Evolutionary conservation across 2,888 invertebrate species (phyloP), one percentile per base, ranked within the genome.

Genomic region (Parasteatoda lunata): DNA sequence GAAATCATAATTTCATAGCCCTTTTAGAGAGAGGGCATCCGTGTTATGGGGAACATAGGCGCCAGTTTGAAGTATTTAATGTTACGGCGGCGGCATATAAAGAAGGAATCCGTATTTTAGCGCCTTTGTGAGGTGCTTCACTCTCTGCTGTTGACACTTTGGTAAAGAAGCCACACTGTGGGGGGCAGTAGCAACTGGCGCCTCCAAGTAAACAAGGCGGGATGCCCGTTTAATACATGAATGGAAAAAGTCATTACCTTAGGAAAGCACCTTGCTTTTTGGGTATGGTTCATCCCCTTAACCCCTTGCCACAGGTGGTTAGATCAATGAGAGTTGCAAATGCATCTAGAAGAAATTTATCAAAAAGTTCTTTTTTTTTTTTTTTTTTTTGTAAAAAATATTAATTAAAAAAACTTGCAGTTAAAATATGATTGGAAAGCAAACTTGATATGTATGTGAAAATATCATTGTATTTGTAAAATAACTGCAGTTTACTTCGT

Each of bases 21-120:
- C 30, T 30, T 30, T 30, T 30, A 30, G 5, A 8, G 13, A 54
- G 54, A 3, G 13, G 4, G 54, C 11, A 9, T 3, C 54, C 11
- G 54, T n/a, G 59, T 59, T 9, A 1, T 59, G 59, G n/a, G 9
- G 9, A 59, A 13, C 7, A 30, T 30, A 4, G 59, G 59, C 59
- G 59, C 59, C 59, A 59, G 59, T 7, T 9, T 59, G 11, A 4
- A 13, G 59, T 30, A 30, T 30, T 30, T 30, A 30, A 30, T 30
- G 30, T 30, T 30, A 30, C 30, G 7, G 59, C 59, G 59, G 59
- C n/a, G 9, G 59, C 8, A 13, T n/a, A 59, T n/a, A 59, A 59
- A 59, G 59, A 59, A 59, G n/a, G 59, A 59, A 59, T 59, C 59
- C 59, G 11, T 59, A 59, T 59, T 59, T 13, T 59, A 59, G 59